phyloP scores from a whole-genome alignment of 2,888 invertebrate genomes.

The Xylophagus ater region DNA sequence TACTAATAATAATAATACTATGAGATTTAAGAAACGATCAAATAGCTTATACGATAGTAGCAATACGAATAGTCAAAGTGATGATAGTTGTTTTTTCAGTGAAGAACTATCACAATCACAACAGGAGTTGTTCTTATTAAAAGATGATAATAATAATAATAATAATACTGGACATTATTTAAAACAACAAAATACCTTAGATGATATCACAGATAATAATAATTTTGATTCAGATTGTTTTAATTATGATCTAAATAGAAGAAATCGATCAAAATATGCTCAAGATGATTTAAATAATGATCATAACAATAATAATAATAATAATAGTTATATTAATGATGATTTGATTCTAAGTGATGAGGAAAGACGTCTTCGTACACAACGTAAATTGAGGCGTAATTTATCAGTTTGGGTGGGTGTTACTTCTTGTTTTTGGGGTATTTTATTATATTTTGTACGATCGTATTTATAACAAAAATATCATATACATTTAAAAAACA shows the following conservation, averaged over 20 bases:
- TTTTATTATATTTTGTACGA: constrained; percentile 62
- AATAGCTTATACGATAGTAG: background rate
- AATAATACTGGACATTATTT: background rate
- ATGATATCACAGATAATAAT: constrained; percentile 1
- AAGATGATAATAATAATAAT: no score
- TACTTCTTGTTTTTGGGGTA: constrained; percentile 81
- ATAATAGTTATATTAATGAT: no score
- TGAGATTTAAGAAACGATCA: no score
- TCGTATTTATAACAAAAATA: constrained; percentile 42
- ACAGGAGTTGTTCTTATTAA: no score
- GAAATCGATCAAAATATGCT: no score
- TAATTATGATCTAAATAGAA: no score
- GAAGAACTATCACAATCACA: constrained; percentile 3
- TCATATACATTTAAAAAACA: no score
- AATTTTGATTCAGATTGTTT: constrained; percentile 4
- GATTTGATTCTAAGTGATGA: background rate
- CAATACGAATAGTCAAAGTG: constrained; percentile 8
- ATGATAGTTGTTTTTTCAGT: constrained; percentile 8
- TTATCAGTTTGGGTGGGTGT: constrained; percentile 79
- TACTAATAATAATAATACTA: no score
- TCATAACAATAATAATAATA: constrained; percentile 20
- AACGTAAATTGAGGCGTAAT: constrained; percentile 29
- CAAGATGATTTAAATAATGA: no score
- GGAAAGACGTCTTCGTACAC: constrained; percentile 9
- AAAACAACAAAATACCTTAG: constrained; percentile 2